These are phyloP conservation scores for Morpho achilles DNA, from an alignment of 2,888 invertebrate species.

Conservation along the genomic window DNA sequence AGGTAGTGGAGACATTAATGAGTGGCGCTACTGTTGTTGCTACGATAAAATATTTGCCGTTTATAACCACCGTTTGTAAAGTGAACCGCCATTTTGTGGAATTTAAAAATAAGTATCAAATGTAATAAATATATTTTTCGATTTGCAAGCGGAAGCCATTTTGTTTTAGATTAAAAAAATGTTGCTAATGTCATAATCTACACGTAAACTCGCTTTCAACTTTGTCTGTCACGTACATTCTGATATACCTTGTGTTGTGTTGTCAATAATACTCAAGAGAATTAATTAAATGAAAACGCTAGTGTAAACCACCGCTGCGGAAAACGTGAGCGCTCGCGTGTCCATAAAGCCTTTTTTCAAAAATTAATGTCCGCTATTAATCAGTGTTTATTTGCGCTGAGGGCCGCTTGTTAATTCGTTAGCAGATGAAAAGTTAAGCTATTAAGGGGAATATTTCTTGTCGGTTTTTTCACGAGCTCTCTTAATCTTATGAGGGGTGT, in stretches of 20 bases:
- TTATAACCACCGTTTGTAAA: no score
- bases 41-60: neutral
- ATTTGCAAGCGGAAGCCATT: no score
- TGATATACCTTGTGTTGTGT: no score
- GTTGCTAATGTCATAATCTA: no score
- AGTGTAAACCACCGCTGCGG: slow-evolving; percentile 3
- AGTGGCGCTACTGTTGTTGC: neutral
- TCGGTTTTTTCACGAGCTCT: slow-evolving; percentile 48
- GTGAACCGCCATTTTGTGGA: no score
- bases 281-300: neutral
- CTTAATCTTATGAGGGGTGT: slow-evolving; percentile 42
- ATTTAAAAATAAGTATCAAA: no score
- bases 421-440: slow-evolving; percentile 77
- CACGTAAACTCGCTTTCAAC: no score
- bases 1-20: neutral
- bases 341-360: slow-evolving; percentile 26
- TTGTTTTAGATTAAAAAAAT: no score
- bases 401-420: slow-evolving; percentile 67
- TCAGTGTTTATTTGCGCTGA: slow-evolving; percentile 63
- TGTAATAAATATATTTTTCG: no score
- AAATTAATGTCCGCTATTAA: slow-evolving; percentile 54
- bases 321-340: slow-evolving; percentile 23
- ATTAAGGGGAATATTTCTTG: slow-evolving; percentile 59
- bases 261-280: neutral
- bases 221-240: no score